Base-by-base conservation (phyloP, 2,113 vertebrate genomes). In the Brachyhypopomus occidentalis region DNA sequence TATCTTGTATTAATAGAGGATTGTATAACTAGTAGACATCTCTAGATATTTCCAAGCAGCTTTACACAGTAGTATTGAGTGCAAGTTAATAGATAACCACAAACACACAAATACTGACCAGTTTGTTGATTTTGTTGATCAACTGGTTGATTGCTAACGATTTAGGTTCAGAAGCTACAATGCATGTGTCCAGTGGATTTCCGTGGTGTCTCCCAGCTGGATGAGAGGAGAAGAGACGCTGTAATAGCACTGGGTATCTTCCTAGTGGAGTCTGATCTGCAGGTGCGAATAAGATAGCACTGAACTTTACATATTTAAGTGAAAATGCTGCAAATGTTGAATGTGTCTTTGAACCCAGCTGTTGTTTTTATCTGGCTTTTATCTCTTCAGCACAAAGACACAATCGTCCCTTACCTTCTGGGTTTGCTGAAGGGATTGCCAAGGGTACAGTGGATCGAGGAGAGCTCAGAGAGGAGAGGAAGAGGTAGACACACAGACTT, bases 141-240 rank as follows among this genome's bases (percentile, higher is more conserved):
- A 34, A 63, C 5, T 22, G 34, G 14, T 34, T 27, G 16, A 4
- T 34, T 2, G 19, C 1, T 75, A 2, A 0, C 56, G 14, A 48
- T 48, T 2, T 88, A 99, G 98, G 97, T 99, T 30, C 95, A 98
- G 77, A 99, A 99, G 85, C 91, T 99, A n/a, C 95, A 97, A 79
- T 99, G 98, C 90, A 99, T 99, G 98, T 99, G 97, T 73, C 97
- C 98, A 0, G 95, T 97, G 84, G 97, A 99, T 92, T 95, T 96
- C 87, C 95, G 98, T 69, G 98, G 98, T 1, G 93, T 96, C 79
- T 99, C 96, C 90, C 98, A 99, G 87, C 91, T 99, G 84, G 98
- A 99, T 58, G 97, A 99, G 87, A 93, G 98, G 69, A 95, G 98
- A 83, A 95, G 98, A 87, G 96, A 98, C 85, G 98, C 97, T 1